phyloP scores from a whole-genome alignment of 2,888 invertebrate species.

The Sericinus montela region DNA sequence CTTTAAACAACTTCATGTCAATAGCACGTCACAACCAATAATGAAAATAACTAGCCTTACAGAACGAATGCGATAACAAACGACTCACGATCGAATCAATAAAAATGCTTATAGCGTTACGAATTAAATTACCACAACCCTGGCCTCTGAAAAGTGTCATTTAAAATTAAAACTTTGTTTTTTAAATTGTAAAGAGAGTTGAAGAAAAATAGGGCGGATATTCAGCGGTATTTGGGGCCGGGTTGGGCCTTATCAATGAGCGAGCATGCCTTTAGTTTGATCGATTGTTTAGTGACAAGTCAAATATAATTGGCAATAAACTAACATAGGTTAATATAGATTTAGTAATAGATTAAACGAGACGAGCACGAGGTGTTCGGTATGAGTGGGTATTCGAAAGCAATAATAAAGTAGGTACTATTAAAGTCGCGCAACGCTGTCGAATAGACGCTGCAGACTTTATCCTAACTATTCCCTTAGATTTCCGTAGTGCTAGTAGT shows the following conservation, averaged over 20 bases:
- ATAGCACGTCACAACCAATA: constrained; percentile 3
- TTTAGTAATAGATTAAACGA: constrained; percentile 47
- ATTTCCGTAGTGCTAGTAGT: constrained; percentile 43
- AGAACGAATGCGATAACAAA: neutral
- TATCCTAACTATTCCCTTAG: constrained; percentile 39
- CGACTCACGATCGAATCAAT: constrained; percentile 12
- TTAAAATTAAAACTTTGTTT: too few relatives aligned
- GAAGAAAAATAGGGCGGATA: constrained; percentile 21
- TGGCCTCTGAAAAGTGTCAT: neutral
- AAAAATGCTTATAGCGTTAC: constrained; percentile 5
- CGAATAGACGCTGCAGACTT: constrained; percentile 59
- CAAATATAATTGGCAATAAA: constrained; percentile 73
- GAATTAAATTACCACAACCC: neutral
- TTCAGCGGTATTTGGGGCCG: constrained; percentile 44
- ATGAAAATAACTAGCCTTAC: constrained; percentile 2
- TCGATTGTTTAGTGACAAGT: constrained; percentile 61
- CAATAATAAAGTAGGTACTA: constrained; percentile 76
- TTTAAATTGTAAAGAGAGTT: too few relatives aligned
- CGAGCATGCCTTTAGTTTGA: constrained; percentile 67
- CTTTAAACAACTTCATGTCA: constrained; percentile 1
- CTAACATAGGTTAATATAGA: constrained; percentile 62
- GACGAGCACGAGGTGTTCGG: constrained; percentile 73
- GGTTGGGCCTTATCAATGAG: constrained; percentile 42
- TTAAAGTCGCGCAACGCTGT: constrained; percentile 69
- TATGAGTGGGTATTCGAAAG: constrained; percentile 78